Evolutionary conservation across 2,888 invertebrate species (phyloP).

Genomic region (Theretra japonica): DNA sequence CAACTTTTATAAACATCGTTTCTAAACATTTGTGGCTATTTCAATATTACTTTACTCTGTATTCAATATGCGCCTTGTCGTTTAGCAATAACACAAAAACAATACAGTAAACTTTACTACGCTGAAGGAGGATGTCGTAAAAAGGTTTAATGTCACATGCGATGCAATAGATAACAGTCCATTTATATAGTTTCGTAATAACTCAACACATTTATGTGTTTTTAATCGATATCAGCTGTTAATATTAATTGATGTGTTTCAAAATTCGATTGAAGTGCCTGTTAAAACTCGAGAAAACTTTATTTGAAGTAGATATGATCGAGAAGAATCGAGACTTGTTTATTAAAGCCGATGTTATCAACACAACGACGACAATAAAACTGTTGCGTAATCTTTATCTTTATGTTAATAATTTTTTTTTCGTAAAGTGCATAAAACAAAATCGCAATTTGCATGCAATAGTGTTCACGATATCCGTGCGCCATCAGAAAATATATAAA

Average conservation of each 20-base stretch:
- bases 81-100: conserved; percentile 1
- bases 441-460: conserved; percentile 22
- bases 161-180: background rate
- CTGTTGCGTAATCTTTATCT: background rate
- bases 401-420: background rate
- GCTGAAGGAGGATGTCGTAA: background rate
- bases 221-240: background rate
- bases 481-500: conserved; percentile 13
- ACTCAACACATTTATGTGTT: background rate
- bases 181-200: background rate
- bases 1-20: too few species aligned
- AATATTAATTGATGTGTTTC: conserved; percentile 1
- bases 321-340: background rate
- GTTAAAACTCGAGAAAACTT: background rate
- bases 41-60: too few species aligned
- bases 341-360: background rate
- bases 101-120: conserved; percentile 5
- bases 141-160: conserved; percentile 3
- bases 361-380: background rate
- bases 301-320: background rate
- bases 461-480: conserved; percentile 1
- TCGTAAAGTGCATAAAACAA: conserved; percentile 5
- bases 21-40: too few species aligned
- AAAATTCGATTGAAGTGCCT: background rate
- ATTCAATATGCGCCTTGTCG: background rate